phyloP scores from a whole-genome alignment of 2,113 vertebrate species.

The Xiphophorus maculatus region DNA sequence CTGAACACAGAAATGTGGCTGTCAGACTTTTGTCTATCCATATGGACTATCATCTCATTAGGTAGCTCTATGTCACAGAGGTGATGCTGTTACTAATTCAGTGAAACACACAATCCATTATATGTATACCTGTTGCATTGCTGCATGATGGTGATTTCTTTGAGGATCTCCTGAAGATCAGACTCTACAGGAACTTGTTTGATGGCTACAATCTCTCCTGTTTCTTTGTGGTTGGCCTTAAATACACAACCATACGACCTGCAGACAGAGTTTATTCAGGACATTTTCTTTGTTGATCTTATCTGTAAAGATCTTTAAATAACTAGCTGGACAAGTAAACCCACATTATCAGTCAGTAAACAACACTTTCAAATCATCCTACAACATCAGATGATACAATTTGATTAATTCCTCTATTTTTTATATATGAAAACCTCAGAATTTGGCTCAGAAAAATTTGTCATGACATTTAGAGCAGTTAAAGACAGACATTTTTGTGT shows the following conservation, averaged over 20 bases:
- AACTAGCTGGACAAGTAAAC: neutral
- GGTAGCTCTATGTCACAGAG: neutral
- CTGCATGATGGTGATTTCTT: constrained; percentile 98
- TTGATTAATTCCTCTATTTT: too few relatives aligned
- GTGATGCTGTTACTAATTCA: neutral
- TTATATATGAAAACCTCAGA: neutral
- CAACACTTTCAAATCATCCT: neutral
- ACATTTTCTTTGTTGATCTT: neutral
- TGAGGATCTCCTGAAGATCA: constrained; percentile 97
- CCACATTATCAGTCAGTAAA: neutral
- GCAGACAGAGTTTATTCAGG: neutral
- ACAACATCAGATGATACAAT: too few relatives aligned
- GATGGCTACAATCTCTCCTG: constrained; percentile 93
- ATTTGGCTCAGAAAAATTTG: neutral
- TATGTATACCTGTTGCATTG: constrained; percentile 90
- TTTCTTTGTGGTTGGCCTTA: constrained; percentile 95
- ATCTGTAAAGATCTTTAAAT: neutral
- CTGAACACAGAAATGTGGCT: constrained; percentile 61
- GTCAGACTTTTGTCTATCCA: neutral
- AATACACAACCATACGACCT: constrained; percentile 96
- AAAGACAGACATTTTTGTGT: neutral
- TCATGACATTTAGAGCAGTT: neutral
- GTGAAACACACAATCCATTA: neutral
- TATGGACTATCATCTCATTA: neutral
- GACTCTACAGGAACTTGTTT: constrained; percentile 98